These are phyloP conservation scores for Caenorhabditis remanei DNA, from an alignment of 1,140 invertebrate genomes.

Conservation along the genomic window DNA sequence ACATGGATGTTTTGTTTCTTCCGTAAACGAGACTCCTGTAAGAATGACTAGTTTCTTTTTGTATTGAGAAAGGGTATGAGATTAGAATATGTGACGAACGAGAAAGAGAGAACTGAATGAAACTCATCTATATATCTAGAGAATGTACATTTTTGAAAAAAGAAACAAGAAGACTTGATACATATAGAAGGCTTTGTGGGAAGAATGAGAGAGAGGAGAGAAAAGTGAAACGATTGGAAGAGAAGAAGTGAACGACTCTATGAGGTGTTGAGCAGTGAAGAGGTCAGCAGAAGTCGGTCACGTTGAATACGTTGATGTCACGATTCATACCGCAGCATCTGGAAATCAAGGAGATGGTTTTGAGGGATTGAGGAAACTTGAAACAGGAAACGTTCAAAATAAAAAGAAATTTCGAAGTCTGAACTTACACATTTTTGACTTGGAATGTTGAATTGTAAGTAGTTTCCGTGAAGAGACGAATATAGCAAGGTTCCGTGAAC, in stretches of 20 bases:
- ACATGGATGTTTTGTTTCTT: too few species aligned
- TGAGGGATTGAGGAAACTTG: not conserved
- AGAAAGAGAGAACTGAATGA: too few species aligned
- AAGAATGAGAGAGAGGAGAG: not conserved
- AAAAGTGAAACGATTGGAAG: not conserved
- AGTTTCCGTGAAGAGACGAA: constrained; percentile 58
- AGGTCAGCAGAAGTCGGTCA: constrained; percentile 53
- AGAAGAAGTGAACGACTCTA: not conserved
- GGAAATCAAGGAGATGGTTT: not conserved
- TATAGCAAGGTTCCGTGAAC: constrained; percentile 65
- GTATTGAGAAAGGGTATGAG: too few species aligned
- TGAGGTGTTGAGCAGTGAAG: constrained; percentile 13
- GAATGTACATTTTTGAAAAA: not conserved
- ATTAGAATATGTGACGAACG: too few species aligned
- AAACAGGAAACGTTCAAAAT: not conserved
- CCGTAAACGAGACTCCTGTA: too few species aligned
- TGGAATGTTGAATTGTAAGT: constrained; percentile 49
- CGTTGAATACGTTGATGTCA: constrained; percentile 52
- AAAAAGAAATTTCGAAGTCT: not conserved
- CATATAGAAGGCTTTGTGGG: not conserved
- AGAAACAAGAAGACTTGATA: constrained; percentile 23
- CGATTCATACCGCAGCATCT: constrained; percentile 31
- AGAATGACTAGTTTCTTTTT: too few species aligned
- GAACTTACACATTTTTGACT: constrained; percentile 47
- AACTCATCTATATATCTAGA: not conserved